These are phyloP conservation scores for Adelognathus sp. DNA, from an alignment of 2,888 invertebrate species.

Conservation along the genomic window DNA sequence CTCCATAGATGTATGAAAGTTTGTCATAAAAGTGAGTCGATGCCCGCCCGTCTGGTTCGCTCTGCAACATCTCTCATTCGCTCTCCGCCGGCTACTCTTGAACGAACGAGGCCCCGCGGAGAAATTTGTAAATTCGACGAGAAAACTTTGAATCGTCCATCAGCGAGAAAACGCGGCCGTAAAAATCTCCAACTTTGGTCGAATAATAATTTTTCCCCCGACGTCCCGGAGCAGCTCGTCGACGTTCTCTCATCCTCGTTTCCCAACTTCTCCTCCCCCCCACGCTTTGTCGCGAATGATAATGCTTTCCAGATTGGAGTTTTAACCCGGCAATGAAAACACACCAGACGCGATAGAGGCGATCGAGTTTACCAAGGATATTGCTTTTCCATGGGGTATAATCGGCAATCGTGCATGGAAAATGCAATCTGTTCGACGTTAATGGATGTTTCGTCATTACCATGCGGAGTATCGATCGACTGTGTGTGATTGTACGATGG, in stretches of 20 bases:
- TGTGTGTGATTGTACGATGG: background rate
- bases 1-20: background rate
- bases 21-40: background rate
- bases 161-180: conserved; percentile 69
- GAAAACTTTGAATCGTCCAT: conserved; percentile 76
- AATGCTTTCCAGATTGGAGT: background rate
- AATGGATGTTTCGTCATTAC: conserved; percentile 3
- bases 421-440: background rate
- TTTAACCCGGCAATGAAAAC: conserved; percentile 2
- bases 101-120: conserved; percentile 58
- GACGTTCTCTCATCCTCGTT: conserved; percentile 17
- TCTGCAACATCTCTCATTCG: background rate
- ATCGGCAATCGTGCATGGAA: conserved; percentile 6
- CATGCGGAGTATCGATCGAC: conserved; percentile 29
- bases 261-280: background rate
- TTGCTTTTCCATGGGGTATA: conserved; percentile 11
- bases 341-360: background rate
- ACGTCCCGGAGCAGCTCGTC: conserved; percentile 15
- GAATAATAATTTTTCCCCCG: conserved; percentile 71
- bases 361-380: conserved; percentile 2
- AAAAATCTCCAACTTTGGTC: conserved; percentile 71
- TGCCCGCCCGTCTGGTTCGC: background rate
- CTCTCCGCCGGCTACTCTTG: background rate
- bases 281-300: background rate
- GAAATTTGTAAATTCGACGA: conserved; percentile 76